These are phyloP conservation scores for Leptoclinus maculatus DNA, from an alignment of 2,797 vertebrate genomes.

Conservation along the genomic window DNA sequence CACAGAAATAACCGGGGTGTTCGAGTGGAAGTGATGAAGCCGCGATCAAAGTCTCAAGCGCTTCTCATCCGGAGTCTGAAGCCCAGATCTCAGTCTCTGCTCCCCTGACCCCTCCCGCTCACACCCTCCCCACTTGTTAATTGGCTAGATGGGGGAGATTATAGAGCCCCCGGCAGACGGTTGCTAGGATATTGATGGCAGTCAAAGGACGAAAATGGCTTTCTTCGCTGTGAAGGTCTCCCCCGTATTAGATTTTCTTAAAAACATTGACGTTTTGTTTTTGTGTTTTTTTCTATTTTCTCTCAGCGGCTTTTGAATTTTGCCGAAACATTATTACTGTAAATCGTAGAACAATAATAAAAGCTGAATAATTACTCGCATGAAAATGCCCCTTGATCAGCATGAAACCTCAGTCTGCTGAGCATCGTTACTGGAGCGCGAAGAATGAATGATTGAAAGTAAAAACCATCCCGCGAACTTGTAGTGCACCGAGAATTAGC, in stretches of 20 bases:
- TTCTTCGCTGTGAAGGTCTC: constrained; percentile 55
- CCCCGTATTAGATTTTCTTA: constrained; percentile 33
- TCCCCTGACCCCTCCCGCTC: constrained; percentile 22
- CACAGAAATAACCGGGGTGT: constrained; percentile 46
- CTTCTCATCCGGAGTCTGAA: constrained; percentile 20
- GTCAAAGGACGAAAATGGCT: constrained; percentile 42
- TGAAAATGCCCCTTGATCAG: background rate
- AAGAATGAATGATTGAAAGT: constrained; percentile 44
- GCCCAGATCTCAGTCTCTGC: constrained; percentile 22
- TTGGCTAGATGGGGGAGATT: constrained; percentile 74
- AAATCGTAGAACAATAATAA: constrained; percentile 12
- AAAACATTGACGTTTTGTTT: background rate
- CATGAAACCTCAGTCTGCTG: background rate
- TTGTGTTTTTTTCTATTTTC: background rate
- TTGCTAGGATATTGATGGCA: constrained; percentile 74
- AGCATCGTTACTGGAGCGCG: constrained; percentile 4
- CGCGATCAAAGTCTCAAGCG: constrained; percentile 46
- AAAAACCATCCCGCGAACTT: constrained; percentile 32
- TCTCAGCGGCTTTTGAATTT: background rate
- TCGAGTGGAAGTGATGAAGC: constrained; percentile 48
- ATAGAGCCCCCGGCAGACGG: constrained; percentile 59
- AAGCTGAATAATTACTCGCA: background rate
- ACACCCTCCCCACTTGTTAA: constrained; percentile 59
- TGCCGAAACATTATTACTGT: background rate
- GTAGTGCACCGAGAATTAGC: constrained; percentile 38